Conservation (phyloP, 2,888 invertebrate genomes). For the Orgyia antiqua region DNA sequence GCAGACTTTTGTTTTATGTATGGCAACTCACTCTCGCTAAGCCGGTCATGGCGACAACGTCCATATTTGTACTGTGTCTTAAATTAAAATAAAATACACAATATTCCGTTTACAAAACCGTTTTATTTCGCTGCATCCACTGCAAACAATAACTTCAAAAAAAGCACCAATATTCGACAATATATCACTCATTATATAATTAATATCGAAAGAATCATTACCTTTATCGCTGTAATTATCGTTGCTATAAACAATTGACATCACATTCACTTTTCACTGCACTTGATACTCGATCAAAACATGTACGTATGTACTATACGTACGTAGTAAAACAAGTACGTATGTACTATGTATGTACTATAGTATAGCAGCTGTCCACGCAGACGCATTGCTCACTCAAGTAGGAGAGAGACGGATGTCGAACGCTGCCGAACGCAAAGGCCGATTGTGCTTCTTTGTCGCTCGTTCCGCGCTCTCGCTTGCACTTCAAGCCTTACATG, state of each 20-base stretch:
- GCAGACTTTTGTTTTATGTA: too few species aligned
- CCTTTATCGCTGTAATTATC: conserved; percentile 11
- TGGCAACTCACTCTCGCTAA: too few species aligned
- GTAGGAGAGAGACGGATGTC: conserved; percentile 2
- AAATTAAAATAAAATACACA: too few species aligned
- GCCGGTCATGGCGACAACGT: too few species aligned
- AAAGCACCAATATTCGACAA: conserved; percentile 20
- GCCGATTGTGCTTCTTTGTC: conserved; percentile 5
- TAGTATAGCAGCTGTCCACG: conserved; percentile 2
- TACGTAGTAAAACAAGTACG: too few species aligned
- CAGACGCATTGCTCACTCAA: neutral
- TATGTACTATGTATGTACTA: too few species aligned
- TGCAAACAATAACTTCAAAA: too few species aligned
- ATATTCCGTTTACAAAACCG: too few species aligned
- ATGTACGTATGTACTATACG: too few species aligned
- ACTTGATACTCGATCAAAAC: conserved; percentile 9
- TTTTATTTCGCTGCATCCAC: too few species aligned
- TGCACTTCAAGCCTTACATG: conserved; percentile 1
- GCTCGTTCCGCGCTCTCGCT: conserved; percentile 5
- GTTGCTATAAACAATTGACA: conserved; percentile 12
- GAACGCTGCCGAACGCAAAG: too few species aligned
- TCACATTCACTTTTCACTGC: conserved; percentile 14
- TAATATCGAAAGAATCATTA: conserved; percentile 22
- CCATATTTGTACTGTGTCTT: too few species aligned
- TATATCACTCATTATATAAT: conserved; percentile 20